Percentiles rank a stretch among this genome's conserved stretches.
Conservation (phyloP, 92 coral and sea anemone genomes). For the Epizoanthus fatuus region DNA sequence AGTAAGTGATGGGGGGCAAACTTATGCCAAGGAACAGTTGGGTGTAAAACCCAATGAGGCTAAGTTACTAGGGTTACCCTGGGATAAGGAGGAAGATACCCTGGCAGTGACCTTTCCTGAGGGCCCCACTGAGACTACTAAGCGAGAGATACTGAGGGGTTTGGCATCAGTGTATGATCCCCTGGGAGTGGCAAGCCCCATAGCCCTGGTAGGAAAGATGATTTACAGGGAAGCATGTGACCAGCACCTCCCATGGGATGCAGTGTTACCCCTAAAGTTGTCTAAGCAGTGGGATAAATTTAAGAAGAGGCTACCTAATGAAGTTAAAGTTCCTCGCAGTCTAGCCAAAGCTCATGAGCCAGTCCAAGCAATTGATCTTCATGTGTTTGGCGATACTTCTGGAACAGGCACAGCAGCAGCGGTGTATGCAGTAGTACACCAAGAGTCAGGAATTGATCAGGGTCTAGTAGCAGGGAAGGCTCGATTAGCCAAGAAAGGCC, state of each 20-base stretch:
- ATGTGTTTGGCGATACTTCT: constrained; percentile 61
- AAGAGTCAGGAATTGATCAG: constrained; percentile 47
- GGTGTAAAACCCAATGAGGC: constrained; percentile 56
- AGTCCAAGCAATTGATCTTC: constrained; percentile 46
- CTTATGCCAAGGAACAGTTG: constrained; percentile 76
- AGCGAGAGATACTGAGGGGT: constrained; percentile 22
- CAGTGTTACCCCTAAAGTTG: constrained; percentile 13
- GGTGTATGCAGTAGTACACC: constrained; percentile 63
- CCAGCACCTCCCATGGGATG: constrained; percentile 63
- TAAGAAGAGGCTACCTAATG: constrained; percentile 49
- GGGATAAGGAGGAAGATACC: constrained; percentile 62
- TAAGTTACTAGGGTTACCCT: constrained; percentile 57
- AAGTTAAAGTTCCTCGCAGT: constrained; percentile 50
- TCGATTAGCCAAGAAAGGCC: constrained; percentile 53
- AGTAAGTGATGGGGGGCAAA: constrained; percentile 47
- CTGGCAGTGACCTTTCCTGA: constrained; percentile 45
- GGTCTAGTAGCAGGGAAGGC: constrained; percentile 64
- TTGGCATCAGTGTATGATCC: constrained; percentile 58
- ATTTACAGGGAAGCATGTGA: constrained; percentile 61
- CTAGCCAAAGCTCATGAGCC: constrained; percentile 38
- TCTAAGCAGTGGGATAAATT: constrained; percentile 37
- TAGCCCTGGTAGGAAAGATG: constrained; percentile 60
- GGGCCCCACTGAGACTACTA: constrained; percentile 36
- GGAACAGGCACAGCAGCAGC: constrained; percentile 58
- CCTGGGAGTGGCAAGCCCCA: constrained; percentile 57